These are phyloP conservation scores for Pipra filicauda DNA, from an alignment of 2,113 vertebrate genomes.

Conservation along the genomic window DNA sequence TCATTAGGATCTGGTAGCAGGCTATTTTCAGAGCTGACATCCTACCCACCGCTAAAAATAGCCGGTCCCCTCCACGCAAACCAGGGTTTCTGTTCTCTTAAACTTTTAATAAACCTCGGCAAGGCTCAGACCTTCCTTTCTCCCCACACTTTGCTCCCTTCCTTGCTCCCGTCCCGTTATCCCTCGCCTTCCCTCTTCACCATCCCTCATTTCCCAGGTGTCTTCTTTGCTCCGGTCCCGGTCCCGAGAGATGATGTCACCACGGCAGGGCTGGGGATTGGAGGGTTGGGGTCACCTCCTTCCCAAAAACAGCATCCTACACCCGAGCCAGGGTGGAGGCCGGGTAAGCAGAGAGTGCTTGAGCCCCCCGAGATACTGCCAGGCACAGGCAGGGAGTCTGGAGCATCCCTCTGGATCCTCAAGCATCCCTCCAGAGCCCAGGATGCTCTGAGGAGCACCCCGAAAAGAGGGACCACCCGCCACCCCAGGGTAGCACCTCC, in stretches of 20 bases:
- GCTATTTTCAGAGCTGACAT: constrained; percentile 80
- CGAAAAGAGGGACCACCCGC: rapidly evolving
- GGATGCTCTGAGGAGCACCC: background rate
- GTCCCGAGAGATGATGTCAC: background rate
- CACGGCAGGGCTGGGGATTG: rapidly evolving
- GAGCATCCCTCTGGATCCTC: rapidly evolving
- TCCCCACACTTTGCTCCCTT: background rate
- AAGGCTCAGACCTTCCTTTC: constrained; percentile 2
- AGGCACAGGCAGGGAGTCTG: background rate
- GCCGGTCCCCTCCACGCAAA: constrained; percentile 62
- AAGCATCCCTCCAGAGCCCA: background rate
- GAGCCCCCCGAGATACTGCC: rapidly evolving
- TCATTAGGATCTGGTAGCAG: constrained; percentile 67
- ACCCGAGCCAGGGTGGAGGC: background rate
- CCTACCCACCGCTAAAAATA: constrained; percentile 76
- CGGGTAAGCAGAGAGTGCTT: background rate
- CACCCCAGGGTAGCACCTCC: background rate
- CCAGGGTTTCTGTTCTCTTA: constrained; percentile 64
- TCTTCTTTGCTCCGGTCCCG: background rate
- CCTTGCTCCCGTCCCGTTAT: background rate
- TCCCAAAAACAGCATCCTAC: background rate
- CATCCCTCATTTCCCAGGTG: background rate
- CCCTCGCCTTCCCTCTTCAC: background rate
- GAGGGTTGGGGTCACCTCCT: background rate
- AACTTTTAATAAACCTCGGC: constrained; percentile 62